Conservation (phyloP, 2,797 vertebrate genomes). For the Xenopus petersii region DNA sequence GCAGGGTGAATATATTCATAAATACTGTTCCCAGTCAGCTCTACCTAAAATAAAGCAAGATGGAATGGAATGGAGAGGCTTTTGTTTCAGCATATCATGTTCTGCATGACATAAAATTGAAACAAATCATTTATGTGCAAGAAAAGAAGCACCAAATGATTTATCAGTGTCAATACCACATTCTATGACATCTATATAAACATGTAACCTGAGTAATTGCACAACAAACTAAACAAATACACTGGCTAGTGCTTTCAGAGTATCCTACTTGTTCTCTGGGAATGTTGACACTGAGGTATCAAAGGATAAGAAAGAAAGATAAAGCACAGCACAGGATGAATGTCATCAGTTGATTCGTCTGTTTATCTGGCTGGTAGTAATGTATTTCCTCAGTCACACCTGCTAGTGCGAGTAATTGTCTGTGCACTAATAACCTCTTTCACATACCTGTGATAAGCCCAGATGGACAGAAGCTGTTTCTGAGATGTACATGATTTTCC, state of each 20-base stretch:
- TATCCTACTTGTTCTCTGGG: neutral
- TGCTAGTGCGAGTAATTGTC: constrained; percentile 21
- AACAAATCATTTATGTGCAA: neutral
- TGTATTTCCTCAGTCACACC: constrained; percentile 27
- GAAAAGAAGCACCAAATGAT: neutral
- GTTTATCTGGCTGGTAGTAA: constrained; percentile 12
- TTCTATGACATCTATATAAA: neutral
- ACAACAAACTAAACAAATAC: neutral
- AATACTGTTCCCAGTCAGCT: constrained; percentile 96
- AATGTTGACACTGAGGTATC: constrained; percentile 4
- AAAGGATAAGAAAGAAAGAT: neutral
- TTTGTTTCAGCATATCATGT: neutral
- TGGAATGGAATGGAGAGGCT: neutral
- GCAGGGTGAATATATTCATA: constrained; percentile 96
- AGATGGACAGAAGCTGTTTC: constrained; percentile 95
- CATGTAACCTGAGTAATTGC: neutral
- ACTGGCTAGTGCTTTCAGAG: neutral
- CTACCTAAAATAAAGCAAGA: constrained; percentile 79
- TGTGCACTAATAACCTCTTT: constrained; percentile 23
- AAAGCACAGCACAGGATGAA: neutral
- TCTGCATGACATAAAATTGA: neutral
- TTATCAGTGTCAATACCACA: neutral
- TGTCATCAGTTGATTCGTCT: neutral
- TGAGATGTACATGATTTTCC: constrained; percentile 98
- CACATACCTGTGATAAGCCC: constrained; percentile 90